These are phyloP conservation scores for Myiotriccus ornatus DNA, from an alignment of 2,797 vertebrate species.

Conservation along the genomic window DNA sequence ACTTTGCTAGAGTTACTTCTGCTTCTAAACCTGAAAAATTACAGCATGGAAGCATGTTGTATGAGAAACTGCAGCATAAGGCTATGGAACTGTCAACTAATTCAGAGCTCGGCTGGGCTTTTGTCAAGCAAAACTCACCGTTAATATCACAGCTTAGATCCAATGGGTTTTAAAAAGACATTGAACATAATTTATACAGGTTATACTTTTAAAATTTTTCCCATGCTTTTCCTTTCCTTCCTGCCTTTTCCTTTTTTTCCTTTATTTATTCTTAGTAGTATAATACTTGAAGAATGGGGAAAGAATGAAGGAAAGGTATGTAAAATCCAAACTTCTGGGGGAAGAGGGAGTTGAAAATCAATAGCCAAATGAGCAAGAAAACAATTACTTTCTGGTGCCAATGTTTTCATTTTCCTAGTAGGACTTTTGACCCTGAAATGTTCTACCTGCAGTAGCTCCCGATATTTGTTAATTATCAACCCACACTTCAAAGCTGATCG, in stretches of 20 bases:
- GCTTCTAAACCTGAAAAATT: background rate
- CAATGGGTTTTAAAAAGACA: background rate
- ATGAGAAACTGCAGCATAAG: background rate
- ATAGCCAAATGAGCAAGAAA: conserved; percentile 46
- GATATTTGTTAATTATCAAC: conserved; percentile 63
- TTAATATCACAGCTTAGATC: background rate
- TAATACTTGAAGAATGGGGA: background rate
- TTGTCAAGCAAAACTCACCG: background rate
- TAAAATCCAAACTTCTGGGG: background rate
- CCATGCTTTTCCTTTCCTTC: background rate
- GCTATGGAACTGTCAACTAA: background rate
- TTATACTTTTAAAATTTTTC: background rate
- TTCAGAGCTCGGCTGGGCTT: background rate
- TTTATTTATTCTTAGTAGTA: background rate
- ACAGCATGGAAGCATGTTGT: background rate
- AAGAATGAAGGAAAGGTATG: background rate
- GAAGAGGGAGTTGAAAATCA: conserved; percentile 9
- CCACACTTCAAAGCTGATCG: conserved; percentile 45
- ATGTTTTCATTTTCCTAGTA: conserved; percentile 51
- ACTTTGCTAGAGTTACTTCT: background rate
- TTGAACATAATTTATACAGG: background rate
- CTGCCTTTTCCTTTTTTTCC: background rate
- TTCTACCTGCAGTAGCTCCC: conserved; percentile 52
- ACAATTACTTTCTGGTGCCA: conserved; percentile 51
- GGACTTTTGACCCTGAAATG: conserved; percentile 60